These are phyloP conservation scores for Polypterus bichir DNA, from an alignment of 2,113 vertebrate genomes.

Conservation along the genomic window DNA sequence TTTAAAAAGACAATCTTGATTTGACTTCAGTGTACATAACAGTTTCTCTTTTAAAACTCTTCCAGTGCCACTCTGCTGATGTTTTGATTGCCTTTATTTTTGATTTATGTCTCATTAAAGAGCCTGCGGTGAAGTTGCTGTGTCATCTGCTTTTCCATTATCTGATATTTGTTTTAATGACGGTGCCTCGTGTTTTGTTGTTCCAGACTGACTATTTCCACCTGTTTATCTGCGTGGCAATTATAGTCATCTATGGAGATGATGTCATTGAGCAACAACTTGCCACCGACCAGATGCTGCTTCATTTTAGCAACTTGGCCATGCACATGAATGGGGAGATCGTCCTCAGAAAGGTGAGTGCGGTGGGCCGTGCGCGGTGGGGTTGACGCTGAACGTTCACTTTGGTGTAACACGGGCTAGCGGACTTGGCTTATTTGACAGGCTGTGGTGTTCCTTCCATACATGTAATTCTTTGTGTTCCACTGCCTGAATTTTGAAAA, in stretches of 20 bases:
- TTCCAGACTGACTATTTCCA: slow-evolving; percentile 93
- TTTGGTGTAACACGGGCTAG: no score
- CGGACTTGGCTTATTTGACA: no score
- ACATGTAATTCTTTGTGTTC: no score
- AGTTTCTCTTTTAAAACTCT: not conserved
- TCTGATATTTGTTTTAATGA: not conserved
- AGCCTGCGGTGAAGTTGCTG: not conserved
- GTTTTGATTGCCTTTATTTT: not conserved
- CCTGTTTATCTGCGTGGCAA: slow-evolving; percentile 90
- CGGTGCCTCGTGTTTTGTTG: not conserved
- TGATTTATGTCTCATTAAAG: no score
- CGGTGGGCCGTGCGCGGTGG: not conserved
- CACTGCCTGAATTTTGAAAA: no score
- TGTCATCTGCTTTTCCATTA: not conserved
- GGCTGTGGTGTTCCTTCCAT: no score
- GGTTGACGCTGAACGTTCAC: no score
- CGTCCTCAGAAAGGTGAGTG: slow-evolving; percentile 81
- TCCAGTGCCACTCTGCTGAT: not conserved
- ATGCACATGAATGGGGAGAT: slow-evolving; percentile 98
- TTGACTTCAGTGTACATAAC: no score
- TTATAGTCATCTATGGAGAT: slow-evolving; percentile 86
- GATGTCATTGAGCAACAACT: slow-evolving; percentile 87
- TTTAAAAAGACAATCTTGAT: not conserved
- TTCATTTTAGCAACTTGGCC: slow-evolving; percentile 88
- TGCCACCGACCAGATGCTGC: slow-evolving; percentile 88